These are phyloP conservation scores for Hormaphis cornu DNA, from an alignment of 1,140 invertebrate species.

Conservation along the genomic window DNA sequence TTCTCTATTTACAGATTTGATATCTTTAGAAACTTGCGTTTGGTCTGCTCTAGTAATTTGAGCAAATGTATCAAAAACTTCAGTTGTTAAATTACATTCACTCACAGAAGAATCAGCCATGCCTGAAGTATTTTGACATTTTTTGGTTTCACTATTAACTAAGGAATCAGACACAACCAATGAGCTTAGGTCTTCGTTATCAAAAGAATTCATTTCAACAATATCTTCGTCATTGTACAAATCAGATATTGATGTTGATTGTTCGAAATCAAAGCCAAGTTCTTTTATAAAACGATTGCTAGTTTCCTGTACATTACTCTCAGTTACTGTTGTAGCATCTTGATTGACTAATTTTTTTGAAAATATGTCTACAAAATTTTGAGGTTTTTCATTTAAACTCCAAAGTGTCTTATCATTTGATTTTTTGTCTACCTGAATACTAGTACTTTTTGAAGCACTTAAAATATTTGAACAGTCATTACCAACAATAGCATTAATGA, in stretches of 20 bases:
- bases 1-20: background rate
- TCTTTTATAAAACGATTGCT: slow-evolving; percentile 11
- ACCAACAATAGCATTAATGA: no score
- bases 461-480: background rate
- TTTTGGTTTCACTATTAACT: background rate
- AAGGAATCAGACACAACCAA: slow-evolving; percentile 2
- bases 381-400: background rate
- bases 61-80: slow-evolving; percentile 18
- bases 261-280: slow-evolving; percentile 15
- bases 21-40: background rate
- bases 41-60: background rate
- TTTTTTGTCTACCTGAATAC: background rate
- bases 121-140: background rate
- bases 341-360: background rate
- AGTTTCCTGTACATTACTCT: background rate
- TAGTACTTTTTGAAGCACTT: background rate
- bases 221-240: slow-evolving; percentile 24
- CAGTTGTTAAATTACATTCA: slow-evolving; percentile 1
- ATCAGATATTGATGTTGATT: slow-evolving; percentile 1
- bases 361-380: background rate
- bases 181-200: slow-evolving; percentile 15
- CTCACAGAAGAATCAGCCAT: background rate
- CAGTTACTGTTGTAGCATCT: background rate
- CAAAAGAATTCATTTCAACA: slow-evolving; percentile 23
- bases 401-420: background rate